These are phyloP conservation scores for Paralichthys olivaceus DNA, from an alignment of 2,113 vertebrate genomes.

Conservation along the genomic window DNA sequence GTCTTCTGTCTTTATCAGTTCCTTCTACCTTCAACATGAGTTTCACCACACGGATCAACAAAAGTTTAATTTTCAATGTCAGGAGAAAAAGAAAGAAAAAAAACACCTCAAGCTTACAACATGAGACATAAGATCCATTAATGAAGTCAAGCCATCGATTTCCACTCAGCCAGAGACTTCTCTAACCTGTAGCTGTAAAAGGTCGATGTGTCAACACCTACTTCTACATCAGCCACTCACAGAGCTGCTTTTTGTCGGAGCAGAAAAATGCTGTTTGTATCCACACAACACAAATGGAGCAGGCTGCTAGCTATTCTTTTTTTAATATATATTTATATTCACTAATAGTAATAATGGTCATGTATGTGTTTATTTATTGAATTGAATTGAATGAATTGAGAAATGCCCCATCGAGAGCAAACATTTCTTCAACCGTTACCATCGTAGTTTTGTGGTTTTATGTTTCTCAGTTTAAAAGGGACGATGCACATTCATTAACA, in stretches of 20 bases:
- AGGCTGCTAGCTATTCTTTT: not conserved
- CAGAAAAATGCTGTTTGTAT: not conserved
- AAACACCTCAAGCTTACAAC: conserved; percentile 17
- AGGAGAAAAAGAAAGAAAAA: conserved; percentile 1
- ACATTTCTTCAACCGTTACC: too few species aligned
- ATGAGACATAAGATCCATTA: conserved; percentile 65
- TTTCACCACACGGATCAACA: not conserved
- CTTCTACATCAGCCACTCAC: conserved; percentile 35
- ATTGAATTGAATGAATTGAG: too few species aligned
- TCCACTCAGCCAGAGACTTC: conserved; percentile 42
- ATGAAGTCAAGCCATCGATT: conserved; percentile 66
- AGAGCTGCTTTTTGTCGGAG: not conserved
- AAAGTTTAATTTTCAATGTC: conserved; percentile 28
- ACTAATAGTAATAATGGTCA: too few species aligned
- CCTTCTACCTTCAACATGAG: not conserved
- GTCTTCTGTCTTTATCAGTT: not conserved
- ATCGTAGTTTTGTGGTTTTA: too few species aligned
- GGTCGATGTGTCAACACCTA: conserved; percentile 55
- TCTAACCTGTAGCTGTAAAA: conserved; percentile 54
- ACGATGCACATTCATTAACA: too few species aligned
- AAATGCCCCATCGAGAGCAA: too few species aligned
- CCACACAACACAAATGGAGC: not conserved
- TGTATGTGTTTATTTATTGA: too few species aligned
- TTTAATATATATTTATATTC: too few species aligned
- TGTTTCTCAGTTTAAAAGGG: too few species aligned